Percentiles rank a stretch among this genome's conserved stretches.
Conservation (phyloP, 2,113 vertebrate genomes). For the Pica pica region DNA sequence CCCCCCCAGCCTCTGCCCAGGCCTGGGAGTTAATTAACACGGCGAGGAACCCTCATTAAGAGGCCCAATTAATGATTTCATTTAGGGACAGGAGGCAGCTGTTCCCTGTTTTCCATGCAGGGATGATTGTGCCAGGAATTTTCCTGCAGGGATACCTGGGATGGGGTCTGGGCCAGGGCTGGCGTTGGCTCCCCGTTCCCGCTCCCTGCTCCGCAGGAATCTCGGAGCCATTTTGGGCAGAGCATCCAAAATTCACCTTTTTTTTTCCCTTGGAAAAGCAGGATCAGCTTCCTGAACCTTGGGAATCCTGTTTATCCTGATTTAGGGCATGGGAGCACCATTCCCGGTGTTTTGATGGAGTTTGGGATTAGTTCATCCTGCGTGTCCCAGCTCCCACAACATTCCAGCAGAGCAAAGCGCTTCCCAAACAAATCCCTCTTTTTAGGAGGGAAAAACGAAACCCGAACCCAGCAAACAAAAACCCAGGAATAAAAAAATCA, state of each 20-base stretch:
- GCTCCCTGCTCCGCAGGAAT: neutral
- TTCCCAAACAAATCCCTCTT: neutral
- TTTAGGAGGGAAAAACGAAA: neutral
- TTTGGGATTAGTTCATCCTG: fast-evolving
- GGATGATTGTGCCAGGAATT: neutral
- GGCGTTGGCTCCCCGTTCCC: fast-evolving
- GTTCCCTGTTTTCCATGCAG: neutral
- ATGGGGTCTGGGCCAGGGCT: neutral
- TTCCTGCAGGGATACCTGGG: neutral
- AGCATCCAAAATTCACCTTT: neutral
- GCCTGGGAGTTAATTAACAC: neutral
- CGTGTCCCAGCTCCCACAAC: neutral
- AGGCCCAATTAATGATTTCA: neutral
- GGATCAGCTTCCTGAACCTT: neutral
- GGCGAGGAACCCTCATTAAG: neutral
- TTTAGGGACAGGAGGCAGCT: neutral
- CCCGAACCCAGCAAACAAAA: neutral
- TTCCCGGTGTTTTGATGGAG: neutral
- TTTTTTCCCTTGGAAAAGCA: neutral
- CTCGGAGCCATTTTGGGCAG: neutral
- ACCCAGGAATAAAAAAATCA: slow-evolving; percentile 1
- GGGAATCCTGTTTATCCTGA: neutral
- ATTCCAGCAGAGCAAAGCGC: neutral
- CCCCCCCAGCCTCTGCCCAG: neutral
- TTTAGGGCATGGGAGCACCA: fast-evolving